Conservation (phyloP, 2,888 invertebrate species). For the Empis livida region DNA sequence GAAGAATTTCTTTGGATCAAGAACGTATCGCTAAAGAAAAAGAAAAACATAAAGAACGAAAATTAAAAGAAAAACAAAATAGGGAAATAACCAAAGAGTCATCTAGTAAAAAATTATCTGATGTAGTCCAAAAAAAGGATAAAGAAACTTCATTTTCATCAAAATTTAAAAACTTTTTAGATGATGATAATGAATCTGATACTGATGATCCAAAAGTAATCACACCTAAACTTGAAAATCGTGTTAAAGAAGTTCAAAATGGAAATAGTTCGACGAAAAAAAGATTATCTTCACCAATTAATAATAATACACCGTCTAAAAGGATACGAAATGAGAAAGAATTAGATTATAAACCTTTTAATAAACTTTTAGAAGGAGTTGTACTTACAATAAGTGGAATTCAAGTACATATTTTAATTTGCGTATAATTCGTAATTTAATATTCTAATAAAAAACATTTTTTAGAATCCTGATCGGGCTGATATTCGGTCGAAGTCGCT, state of each 20-base stretch:
- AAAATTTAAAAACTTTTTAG: neutral
- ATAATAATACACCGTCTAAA: conserved; percentile 16
- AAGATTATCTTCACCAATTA: conserved; percentile 16
- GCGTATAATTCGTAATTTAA: too few species aligned
- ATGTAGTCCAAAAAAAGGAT: neutral
- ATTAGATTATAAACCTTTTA: conserved; percentile 39
- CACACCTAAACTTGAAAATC: neutral
- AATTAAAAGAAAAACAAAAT: conserved; percentile 6
- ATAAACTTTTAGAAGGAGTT: conserved; percentile 49
- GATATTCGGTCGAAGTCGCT: conserved; percentile 52
- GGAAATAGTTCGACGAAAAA: conserved; percentile 12
- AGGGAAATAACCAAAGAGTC: neutral
- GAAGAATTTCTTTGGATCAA: conserved; percentile 22
- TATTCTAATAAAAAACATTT: neutral
- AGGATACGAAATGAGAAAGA: conserved; percentile 20
- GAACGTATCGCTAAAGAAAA: conserved; percentile 18
- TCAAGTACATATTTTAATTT: conserved; percentile 18
- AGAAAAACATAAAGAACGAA: conserved; percentile 13
- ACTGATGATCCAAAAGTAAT: neutral
- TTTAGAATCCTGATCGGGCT: conserved; percentile 62
- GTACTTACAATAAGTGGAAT: conserved; percentile 78
- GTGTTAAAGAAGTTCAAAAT: neutral
- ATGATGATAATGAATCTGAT: conserved; percentile 2
- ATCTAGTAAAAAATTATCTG: neutral
- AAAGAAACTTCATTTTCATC: neutral